Evolutionary conservation across 2,888 invertebrate genomes (phyloP), one percentile per base, ranked within the genome.

Genomic region (Fragum fragum): DNA sequence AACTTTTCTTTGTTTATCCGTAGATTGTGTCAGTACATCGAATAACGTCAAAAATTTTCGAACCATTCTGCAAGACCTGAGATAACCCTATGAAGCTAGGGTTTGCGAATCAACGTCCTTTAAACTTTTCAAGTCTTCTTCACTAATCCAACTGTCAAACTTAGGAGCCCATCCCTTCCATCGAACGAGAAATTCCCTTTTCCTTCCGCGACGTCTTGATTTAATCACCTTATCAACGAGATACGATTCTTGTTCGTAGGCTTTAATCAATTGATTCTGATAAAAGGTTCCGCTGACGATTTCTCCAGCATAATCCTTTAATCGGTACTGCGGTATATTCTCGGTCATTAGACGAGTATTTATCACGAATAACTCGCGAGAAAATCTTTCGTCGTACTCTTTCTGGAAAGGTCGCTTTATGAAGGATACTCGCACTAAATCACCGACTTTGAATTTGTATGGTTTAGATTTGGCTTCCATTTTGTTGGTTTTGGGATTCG

Each of bases 301-400:
- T 5, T 39, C 36, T 23, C 57, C 26, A 3, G 23, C 23, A 47
- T 47, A 47, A 47, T 47, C 47, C 39, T 81, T 80, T 28, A 76
- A 57, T 26, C 57, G 59, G 28, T 81, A 81, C 26, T 76, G 76
- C 0, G 81, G 69, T 26, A 73, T 73, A 28, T 42, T 52, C 16
- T 81, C 70, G 2, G 42, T 72, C 73, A 73, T 70, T 23, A 73
- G 68, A 39, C 81, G 73, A 14, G 73, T 16, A 53, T 72, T 70
- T 11, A 81, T 61, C 1, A 81, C 73, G 52, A 73, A 81, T 36
- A 76, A 42, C 39, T 81, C 76, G 26, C 76, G 39, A 68, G 61
- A 76, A 72, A 23, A 76, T 21, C 53, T 72, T 61, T 26, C 76
- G 76, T 81, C 81, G 42, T 81, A 81, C 23, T 81, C 81, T 42